Evolutionary conservation across 1,140 invertebrate genomes (phyloP).

Genomic region (Prorops nasuta): DNA sequence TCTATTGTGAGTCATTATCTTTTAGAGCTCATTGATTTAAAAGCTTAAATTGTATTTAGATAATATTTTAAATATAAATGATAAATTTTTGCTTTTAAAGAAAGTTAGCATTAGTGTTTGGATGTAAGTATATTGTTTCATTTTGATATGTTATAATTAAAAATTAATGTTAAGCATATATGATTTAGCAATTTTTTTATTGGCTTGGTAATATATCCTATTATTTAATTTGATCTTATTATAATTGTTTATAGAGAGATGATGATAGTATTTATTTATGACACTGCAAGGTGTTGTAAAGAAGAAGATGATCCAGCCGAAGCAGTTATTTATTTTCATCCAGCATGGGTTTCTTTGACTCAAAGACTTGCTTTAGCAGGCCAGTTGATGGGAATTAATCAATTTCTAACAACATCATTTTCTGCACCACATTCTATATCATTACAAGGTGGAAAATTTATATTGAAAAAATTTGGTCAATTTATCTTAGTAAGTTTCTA

Average conservation of each 20-base stretch:
- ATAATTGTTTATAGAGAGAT: conserved; percentile 67
- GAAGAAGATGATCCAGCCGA: conserved; percentile 84
- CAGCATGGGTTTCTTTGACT: conserved; percentile 78
- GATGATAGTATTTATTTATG: conserved; percentile 85
- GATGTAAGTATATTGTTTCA: background rate
- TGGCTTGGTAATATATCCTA: conserved; percentile 4
- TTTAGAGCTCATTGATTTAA: too few species aligned
- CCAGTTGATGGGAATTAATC: conserved; percentile 78
- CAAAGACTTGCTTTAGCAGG: conserved; percentile 77
- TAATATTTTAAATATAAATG: too few species aligned
- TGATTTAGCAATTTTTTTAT: conserved; percentile 6
- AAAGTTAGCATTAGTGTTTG: too few species aligned
- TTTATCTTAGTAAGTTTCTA: conserved; percentile 69
- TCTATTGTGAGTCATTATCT: too few species aligned
- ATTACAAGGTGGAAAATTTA: conserved; percentile 81
- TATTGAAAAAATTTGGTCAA: conserved; percentile 73
- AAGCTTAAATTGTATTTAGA: too few species aligned
- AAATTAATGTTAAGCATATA: background rate
- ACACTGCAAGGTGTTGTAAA: conserved; percentile 70
- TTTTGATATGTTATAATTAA: background rate
- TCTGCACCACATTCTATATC: conserved; percentile 70
- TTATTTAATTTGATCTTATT: conserved; percentile 17
- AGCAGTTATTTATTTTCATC: conserved; percentile 85
- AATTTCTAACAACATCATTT: conserved; percentile 74
- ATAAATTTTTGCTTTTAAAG: too few species aligned